phyloP scores from a whole-genome alignment of 2,888 invertebrate species.

The Orthonevra nobilis region DNA sequence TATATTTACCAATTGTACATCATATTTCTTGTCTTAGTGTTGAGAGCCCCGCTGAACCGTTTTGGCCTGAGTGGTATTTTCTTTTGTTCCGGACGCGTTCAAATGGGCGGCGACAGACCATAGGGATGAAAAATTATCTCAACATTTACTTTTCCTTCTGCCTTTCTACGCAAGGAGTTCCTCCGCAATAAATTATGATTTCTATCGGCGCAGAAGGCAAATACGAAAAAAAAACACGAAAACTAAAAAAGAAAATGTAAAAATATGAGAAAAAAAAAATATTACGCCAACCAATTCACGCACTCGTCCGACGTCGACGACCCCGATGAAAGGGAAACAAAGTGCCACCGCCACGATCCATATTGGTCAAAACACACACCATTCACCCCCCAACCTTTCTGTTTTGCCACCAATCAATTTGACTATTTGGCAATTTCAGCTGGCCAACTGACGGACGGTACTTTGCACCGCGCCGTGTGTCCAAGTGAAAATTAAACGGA shows the following conservation, averaged over 20 bases:
- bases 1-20: no score
- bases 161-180: conserved; percentile 24
- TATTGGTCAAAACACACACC: conserved; percentile 1
- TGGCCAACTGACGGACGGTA: not conserved
- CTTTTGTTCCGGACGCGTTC: no score
- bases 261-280: conserved; percentile 24
- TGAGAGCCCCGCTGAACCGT: no score
- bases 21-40: no score
- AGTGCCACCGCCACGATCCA: not conserved
- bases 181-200: conserved; percentile 79
- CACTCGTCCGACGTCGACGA: conserved; percentile 3
- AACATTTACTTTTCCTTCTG: conserved; percentile 4
- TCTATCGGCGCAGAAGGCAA: conserved; percentile 74
- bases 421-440: conserved; percentile 52
- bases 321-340: not conserved
- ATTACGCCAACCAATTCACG: conserved; percentile 51
- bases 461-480: conserved; percentile 1
- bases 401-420: conserved; percentile 59
- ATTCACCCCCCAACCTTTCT: conserved; percentile 27
- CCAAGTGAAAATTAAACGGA: conserved; percentile 56
- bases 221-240: conserved; percentile 75
- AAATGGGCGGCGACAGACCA: not conserved
- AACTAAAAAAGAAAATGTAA: conserved; percentile 35
- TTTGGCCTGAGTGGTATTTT: no score
- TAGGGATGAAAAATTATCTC: conserved; percentile 45